These are phyloP conservation scores for Holothuria scabra DNA, from an alignment of 53 echinoderm and acorn worm species.

Conservation along the genomic window DNA sequence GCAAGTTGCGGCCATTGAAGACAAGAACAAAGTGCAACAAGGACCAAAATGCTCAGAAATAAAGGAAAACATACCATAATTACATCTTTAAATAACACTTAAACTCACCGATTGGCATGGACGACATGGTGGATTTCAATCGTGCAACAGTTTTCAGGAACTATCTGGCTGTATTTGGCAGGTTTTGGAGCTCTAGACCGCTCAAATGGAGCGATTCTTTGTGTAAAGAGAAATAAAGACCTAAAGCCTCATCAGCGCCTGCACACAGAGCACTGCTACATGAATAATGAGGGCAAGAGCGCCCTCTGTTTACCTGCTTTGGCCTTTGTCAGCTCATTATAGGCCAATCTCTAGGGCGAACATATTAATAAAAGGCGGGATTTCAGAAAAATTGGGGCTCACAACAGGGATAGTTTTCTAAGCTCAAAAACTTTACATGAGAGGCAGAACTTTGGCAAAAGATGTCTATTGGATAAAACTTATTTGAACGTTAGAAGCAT, in stretches of 20 bases:
- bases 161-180: slow-evolving; percentile 35
- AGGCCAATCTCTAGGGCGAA: slow-evolving; percentile 42
- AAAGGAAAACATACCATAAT: slow-evolving; percentile 43
- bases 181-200: slow-evolving; percentile 41
- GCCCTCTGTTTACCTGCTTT: slow-evolving; percentile 55
- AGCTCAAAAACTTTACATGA: slow-evolving; percentile 31
- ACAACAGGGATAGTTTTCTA: slow-evolving; percentile 18
- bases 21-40: slow-evolving; percentile 52
- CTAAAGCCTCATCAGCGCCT: slow-evolving; percentile 51
- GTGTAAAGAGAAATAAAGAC: slow-evolving; percentile 57
- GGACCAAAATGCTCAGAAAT: slow-evolving; percentile 49
- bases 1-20: slow-evolving; percentile 55
- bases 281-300: slow-evolving; percentile 55
- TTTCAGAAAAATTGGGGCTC: slow-evolving; percentile 53
- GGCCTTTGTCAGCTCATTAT: slow-evolving; percentile 53
- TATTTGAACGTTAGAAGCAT: not conserved
- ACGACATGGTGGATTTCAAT: slow-evolving; percentile 46
- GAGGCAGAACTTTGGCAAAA: slow-evolving; percentile 41
- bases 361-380: slow-evolving; percentile 54
- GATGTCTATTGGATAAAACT: slow-evolving; percentile 48
- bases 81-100: slow-evolving; percentile 37
- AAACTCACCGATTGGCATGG: slow-evolving; percentile 52
- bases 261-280: slow-evolving; percentile 47
- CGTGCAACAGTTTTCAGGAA: slow-evolving; percentile 41
- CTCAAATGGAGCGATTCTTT: slow-evolving; percentile 51